Percentiles rank a stretch among this genome's conserved stretches.
These are phyloP conservation scores for Dendrocincla fuliginosa DNA, from an alignment of 2,797 vertebrate genomes.

Conservation along the genomic window DNA sequence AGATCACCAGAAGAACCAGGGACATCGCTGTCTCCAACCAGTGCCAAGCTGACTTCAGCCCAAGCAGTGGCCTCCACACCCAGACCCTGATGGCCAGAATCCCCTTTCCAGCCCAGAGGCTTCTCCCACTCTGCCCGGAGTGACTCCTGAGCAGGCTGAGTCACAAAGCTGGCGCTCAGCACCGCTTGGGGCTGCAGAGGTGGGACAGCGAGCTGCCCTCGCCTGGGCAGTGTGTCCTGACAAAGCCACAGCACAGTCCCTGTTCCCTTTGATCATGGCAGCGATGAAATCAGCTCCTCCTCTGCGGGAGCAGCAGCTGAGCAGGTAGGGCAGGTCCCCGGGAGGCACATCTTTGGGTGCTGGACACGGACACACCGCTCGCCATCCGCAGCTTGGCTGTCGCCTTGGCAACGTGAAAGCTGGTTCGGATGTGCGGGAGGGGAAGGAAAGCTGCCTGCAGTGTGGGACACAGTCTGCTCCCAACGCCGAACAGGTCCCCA, in stretches of 20 bases:
- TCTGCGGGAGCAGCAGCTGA: not conserved
- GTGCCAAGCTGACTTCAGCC: not conserved
- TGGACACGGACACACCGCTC: not conserved
- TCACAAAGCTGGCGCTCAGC: not conserved
- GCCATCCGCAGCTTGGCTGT: not conserved
- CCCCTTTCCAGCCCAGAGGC: not conserved
- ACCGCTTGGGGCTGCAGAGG: not conserved
- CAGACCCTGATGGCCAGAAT: not conserved
- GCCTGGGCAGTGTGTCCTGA: not conserved
- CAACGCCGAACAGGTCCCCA: not conserved
- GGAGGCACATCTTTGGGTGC: not conserved
- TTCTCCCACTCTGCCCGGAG: not conserved
- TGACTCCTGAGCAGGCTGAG: not conserved
- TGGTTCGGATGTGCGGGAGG: not conserved
- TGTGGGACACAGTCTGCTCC: not conserved
- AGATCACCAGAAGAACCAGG: not conserved
- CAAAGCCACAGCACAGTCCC: not conserved
- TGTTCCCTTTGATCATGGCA: not conserved
- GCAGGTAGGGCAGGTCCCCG: not conserved
- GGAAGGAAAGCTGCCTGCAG: not conserved
- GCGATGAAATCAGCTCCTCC: not conserved
- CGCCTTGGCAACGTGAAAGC: not conserved
- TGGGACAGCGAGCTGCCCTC: not conserved
- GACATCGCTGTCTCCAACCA: fast-evolving
- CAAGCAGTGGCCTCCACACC: not conserved